Percentiles rank a stretch among this genome's conserved stretches.
These are phyloP conservation scores for Pangasius larnaudii DNA, from an alignment of 2,797 vertebrate genomes.

Conservation along the genomic window DNA sequence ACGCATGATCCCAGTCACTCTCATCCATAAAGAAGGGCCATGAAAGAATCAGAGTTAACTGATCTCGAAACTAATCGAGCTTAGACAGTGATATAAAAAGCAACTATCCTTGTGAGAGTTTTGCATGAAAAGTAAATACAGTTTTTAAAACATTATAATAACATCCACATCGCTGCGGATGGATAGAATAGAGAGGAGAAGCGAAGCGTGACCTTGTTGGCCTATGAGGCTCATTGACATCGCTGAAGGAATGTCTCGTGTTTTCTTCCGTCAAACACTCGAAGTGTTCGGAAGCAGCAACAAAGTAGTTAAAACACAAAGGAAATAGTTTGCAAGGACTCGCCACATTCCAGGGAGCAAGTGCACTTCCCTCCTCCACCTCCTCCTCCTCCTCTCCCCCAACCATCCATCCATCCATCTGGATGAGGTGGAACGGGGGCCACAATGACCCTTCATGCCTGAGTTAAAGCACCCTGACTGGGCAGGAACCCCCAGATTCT, in stretches of 20 bases:
- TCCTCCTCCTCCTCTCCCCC: constrained; percentile 34
- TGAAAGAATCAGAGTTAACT: constrained; percentile 74
- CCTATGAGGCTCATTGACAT: constrained; percentile 13
- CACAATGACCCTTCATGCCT: constrained; percentile 49
- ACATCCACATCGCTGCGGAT: constrained; percentile 24
- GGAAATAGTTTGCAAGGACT: constrained; percentile 72
- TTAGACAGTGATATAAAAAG: constrained; percentile 33
- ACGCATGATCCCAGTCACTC: constrained; percentile 68
- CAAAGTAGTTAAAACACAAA: constrained; percentile 68
- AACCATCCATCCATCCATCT: constrained; percentile 39
- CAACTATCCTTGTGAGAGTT: constrained; percentile 68
- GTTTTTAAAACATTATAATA: constrained; percentile 13
- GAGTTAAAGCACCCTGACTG: constrained; percentile 33
- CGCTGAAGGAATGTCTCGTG: constrained; percentile 68
- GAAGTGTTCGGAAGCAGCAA: constrained; percentile 42
- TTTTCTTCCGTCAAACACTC: constrained; percentile 30
- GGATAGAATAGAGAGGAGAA: neutral
- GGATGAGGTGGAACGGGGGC: constrained; percentile 22
- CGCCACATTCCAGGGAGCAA: constrained; percentile 71
- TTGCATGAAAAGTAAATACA: neutral
- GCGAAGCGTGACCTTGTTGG: constrained; percentile 9
- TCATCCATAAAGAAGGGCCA: constrained; percentile 75
- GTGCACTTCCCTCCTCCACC: constrained; percentile 25
- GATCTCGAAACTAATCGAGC: constrained; percentile 58
- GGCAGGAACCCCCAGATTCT: constrained; percentile 26